A percentile compares a stretch with the other conserved stretches of the same genome.
These are phyloP conservation scores for Myripristis murdjan DNA, from an alignment of 2,797 vertebrate species.

Conservation along the genomic window DNA sequence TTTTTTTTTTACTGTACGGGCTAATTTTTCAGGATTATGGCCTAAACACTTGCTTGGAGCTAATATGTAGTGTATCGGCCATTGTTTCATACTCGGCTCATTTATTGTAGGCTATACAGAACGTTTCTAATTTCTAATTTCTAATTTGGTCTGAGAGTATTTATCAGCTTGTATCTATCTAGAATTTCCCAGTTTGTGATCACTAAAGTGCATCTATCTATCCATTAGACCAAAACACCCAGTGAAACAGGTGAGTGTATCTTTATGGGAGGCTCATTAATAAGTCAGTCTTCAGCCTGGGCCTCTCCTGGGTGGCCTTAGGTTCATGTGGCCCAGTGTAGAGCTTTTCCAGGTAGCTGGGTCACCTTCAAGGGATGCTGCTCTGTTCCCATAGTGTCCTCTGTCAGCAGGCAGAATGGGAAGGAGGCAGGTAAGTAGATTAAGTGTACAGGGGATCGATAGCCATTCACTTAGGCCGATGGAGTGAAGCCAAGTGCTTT, in stretches of 20 bases:
- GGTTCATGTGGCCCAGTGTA: background rate
- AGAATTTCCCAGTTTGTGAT: too few relatives aligned
- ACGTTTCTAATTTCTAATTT: too few relatives aligned
- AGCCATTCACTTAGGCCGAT: slow-evolving; percentile 84
- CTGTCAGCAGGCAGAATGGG: slow-evolving; percentile 49
- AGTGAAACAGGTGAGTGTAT: background rate
- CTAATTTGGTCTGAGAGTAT: too few relatives aligned
- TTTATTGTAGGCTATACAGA: too few relatives aligned
- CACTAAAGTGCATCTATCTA: too few relatives aligned
- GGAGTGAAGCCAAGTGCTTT: slow-evolving; percentile 67
- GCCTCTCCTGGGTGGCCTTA: background rate
- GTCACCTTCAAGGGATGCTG: slow-evolving; percentile 75
- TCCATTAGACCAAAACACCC: too few relatives aligned
- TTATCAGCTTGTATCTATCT: too few relatives aligned
- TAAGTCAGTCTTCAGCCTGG: background rate
- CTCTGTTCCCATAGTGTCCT: slow-evolving; percentile 45
- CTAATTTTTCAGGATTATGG: too few relatives aligned
- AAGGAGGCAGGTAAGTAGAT: slow-evolving; percentile 81
- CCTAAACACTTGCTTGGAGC: too few relatives aligned
- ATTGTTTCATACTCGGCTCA: too few relatives aligned
- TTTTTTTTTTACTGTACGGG: too few relatives aligned
- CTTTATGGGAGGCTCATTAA: background rate
- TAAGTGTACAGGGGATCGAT: slow-evolving; percentile 82
- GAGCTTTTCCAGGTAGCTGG: slow-evolving; percentile 44
- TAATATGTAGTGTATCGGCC: too few relatives aligned